Percentiles rank a stretch among this genome's conserved stretches.
phyloP scores from a whole-genome alignment of 2,888 invertebrate species.

The Eutolmus rufibarbis region DNA sequence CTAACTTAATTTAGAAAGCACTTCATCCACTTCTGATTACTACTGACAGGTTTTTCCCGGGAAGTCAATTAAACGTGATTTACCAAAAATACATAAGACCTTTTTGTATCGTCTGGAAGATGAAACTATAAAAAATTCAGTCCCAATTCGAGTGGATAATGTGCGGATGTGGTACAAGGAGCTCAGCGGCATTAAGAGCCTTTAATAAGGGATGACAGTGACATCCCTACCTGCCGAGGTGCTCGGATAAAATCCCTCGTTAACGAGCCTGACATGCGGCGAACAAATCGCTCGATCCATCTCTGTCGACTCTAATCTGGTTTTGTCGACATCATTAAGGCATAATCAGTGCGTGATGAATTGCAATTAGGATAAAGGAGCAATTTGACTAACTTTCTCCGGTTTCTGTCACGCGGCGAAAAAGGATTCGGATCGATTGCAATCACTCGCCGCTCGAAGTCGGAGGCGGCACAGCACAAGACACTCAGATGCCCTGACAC shows the following conservation, averaged over 20 bases:
- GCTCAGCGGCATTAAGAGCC: not conserved
- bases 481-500: not conserved
- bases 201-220: not conserved
- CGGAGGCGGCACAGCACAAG: not conserved
- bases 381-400: constrained; percentile 10
- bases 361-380: constrained; percentile 24
- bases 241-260: constrained; percentile 15
- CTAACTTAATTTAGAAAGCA: not conserved
- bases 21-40: not conserved
- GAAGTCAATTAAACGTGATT: not conserved
- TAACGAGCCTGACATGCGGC: constrained; percentile 37
- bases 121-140: not conserved
- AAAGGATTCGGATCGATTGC: not conserved
- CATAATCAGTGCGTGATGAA: constrained; percentile 39
- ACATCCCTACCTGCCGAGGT: constrained; percentile 5
- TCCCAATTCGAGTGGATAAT: not conserved
- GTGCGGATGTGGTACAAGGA: not conserved
- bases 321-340: constrained; percentile 45
- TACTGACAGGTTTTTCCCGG: not conserved
- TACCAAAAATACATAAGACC: not conserved
- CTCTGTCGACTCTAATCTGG: constrained; percentile 43
- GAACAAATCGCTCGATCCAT: constrained; percentile 43
- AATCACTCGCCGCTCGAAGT: not conserved
- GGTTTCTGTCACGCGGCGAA: not conserved
- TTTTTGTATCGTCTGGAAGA: not conserved